Evolutionary conservation across 2,888 invertebrate species (phyloP).

Genomic region (Cremastinae sp.): DNA sequence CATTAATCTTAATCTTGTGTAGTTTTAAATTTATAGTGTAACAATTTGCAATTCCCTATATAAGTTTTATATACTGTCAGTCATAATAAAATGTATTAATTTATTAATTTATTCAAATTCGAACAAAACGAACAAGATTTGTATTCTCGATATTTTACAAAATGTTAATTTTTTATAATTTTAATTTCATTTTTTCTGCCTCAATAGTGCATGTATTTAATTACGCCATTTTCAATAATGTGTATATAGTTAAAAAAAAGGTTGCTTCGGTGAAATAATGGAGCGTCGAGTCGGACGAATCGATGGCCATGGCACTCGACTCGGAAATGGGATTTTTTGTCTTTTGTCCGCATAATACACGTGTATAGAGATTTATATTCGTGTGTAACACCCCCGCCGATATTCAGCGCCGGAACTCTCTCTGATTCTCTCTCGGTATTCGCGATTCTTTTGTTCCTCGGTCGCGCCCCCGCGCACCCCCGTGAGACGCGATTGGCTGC

Average conservation of each 20-base stretch:
- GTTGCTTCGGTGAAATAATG: conserved; percentile 14
- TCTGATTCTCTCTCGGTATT: conserved; percentile 46
- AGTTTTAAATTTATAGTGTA: too few species aligned
- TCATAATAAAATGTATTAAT: too few species aligned
- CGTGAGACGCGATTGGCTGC: conserved; percentile 75
- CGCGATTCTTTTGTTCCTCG: conserved; percentile 76
- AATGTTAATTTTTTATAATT: background rate
- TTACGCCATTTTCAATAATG: background rate
- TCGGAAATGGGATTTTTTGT: conserved; percentile 43
- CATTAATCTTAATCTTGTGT: too few species aligned
- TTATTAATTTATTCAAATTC: too few species aligned
- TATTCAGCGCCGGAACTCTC: conserved; percentile 59
- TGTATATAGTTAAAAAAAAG: background rate
- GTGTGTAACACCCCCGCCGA: conserved; percentile 43
- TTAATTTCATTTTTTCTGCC: background rate
- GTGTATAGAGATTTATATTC: conserved; percentile 15
- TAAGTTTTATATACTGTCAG: too few species aligned
- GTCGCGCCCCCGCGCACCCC: conserved; percentile 71
- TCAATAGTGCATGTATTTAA: background rate
- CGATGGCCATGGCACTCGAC: conserved; percentile 51
- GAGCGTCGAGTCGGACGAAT: conserved; percentile 46
- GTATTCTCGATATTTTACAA: too few species aligned
- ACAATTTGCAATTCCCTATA: too few species aligned
- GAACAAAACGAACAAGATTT: too few species aligned
- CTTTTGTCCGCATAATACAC: conserved; percentile 6